phyloP scores from a whole-genome alignment of 1,140 invertebrate species.

The Brachionus calyciflorus region DNA sequence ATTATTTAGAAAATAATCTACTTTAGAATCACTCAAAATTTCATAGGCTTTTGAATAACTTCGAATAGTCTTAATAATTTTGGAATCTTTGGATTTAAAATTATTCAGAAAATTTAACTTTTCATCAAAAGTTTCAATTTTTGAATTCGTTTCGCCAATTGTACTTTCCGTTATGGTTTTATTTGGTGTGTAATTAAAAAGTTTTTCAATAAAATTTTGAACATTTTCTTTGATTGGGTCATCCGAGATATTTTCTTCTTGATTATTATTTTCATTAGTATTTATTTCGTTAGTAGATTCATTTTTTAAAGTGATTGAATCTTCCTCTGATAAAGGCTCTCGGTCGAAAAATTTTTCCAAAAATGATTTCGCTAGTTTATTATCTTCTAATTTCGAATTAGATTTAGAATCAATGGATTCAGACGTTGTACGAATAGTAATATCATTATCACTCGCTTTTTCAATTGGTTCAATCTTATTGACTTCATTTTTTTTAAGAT shows the following conservation, averaged over 20 bases:
- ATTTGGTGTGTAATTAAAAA: conserved; percentile 8
- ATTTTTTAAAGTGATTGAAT: no score
- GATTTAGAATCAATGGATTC: background rate
- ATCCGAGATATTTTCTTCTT: background rate
- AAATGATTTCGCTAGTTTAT: background rate
- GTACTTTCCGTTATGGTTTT: background rate
- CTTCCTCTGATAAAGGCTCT: background rate
- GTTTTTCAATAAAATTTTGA: background rate
- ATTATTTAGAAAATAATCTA: background rate
- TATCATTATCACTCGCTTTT: background rate
- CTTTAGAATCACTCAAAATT: background rate
- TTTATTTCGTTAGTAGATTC: no score
- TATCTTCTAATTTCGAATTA: no score
- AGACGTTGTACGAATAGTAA: background rate
- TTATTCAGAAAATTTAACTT: conserved; percentile 4
- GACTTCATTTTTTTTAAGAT: background rate
- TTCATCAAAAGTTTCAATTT: background rate
- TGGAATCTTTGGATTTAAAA: background rate
- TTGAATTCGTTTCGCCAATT: background rate
- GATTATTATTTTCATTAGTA: background rate
- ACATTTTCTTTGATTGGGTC: background rate
- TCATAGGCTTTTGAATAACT: conserved; percentile 5
- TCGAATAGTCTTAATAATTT: background rate
- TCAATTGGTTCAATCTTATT: no score
- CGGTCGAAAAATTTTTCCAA: conserved; percentile 33